Evolutionary conservation across 1,140 invertebrate species (phyloP).

Genomic region (Habropoda laboriosa): DNA sequence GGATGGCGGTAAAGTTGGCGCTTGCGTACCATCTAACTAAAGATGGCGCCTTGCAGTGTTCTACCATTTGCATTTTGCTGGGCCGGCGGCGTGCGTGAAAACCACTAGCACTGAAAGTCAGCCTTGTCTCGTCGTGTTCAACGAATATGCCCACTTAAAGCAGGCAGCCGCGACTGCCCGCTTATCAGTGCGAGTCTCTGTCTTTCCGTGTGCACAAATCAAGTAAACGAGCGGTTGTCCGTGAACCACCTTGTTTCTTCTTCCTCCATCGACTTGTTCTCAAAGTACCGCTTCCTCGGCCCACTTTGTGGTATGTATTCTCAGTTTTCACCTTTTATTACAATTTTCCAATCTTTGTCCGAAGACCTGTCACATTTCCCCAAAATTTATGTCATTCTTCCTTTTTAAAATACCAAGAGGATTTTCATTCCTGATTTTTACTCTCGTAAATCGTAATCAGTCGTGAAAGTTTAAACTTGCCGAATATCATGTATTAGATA

Average conservation of each 20-base stretch:
- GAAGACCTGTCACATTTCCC: not conserved
- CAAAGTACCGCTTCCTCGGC: conserved; percentile 4
- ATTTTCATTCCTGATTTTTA: not conserved
- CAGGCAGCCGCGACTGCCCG: conserved; percentile 25
- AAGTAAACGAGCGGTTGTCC: not conserved
- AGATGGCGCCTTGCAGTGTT: conserved; percentile 45
- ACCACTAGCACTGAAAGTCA: conserved; percentile 37
- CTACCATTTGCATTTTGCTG: conserved; percentile 43
- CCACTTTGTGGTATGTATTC: conserved; percentile 35
- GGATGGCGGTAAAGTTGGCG: not conserved
- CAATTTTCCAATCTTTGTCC: not conserved
- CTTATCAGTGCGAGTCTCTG: conserved; percentile 21
- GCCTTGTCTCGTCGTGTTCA: conserved; percentile 26
- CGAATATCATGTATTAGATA: not conserved
- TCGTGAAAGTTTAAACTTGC: conserved; percentile 22
- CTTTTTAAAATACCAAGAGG: too few species aligned
- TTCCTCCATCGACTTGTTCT: conserved; percentile 33
- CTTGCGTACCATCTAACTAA: conserved; percentile 6
- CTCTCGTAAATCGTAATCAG: not conserved
- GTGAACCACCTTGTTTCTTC: conserved; percentile 33
- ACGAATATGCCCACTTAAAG: conserved; percentile 46
- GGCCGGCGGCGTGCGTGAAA: conserved; percentile 48
- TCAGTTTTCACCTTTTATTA: not conserved
- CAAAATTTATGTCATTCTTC: not conserved
- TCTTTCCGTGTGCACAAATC: conserved; percentile 35